These are phyloP conservation scores for Spodoptera frugiperda DNA, from an alignment of 1,140 invertebrate genomes.

Conservation along the genomic window DNA sequence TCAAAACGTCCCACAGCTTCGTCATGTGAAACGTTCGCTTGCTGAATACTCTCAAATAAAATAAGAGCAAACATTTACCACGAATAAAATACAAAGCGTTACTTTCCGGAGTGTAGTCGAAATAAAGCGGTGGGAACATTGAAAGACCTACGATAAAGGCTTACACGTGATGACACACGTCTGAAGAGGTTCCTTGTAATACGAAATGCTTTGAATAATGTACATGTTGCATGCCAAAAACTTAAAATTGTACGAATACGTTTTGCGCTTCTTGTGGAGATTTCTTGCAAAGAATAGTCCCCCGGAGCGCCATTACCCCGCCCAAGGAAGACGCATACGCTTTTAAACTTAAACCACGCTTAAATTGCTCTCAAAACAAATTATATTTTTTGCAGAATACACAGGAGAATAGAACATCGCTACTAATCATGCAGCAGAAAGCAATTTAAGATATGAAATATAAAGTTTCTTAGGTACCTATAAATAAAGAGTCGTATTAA, in stretches of 20 bases:
- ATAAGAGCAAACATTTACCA: constrained; percentile 18
- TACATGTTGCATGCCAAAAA: constrained; percentile 67
- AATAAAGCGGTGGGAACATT: constrained; percentile 50
- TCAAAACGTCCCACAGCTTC: constrained; percentile 7
- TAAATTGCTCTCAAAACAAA: constrained; percentile 58
- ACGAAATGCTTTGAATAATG: constrained; percentile 72
- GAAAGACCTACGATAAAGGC: constrained; percentile 49
- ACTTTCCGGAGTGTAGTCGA: constrained; percentile 13
- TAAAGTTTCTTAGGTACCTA: constrained; percentile 13
- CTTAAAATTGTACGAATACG: constrained; percentile 74
- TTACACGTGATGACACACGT: constrained; percentile 50
- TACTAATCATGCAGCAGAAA: constrained; percentile 36
- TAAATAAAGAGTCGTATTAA: constrained; percentile 23
- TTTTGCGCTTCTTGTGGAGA: constrained; percentile 61
- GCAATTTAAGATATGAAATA: constrained; percentile 24
- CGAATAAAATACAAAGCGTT: constrained; percentile 25
- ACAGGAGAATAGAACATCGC: constrained; percentile 51
- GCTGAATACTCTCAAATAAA: constrained; percentile 6
- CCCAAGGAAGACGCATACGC: constrained; percentile 60
- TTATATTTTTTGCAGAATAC: constrained; percentile 55
- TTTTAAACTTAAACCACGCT: constrained; percentile 72
- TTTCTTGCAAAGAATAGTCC: constrained; percentile 53
- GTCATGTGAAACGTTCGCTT: not conserved
- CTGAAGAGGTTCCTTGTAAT: constrained; percentile 52
- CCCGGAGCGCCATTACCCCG: constrained; percentile 63